Evolutionary conservation across 2,797 vertebrate species (phyloP).

Genomic region (Pantherophis alleghaniensis): DNA sequence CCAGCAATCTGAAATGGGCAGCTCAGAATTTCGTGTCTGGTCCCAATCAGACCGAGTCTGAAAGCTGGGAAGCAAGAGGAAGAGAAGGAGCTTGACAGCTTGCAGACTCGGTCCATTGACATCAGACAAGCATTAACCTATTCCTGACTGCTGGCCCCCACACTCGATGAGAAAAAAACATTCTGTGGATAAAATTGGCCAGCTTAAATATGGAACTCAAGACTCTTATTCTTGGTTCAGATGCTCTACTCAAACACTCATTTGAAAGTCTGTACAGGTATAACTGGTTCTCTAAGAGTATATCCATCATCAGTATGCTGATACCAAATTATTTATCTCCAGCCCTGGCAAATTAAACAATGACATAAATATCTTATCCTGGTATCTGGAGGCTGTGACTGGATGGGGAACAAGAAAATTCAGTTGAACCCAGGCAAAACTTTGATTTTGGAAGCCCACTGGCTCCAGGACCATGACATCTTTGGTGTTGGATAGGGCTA

Average conservation of each 20-base stretch:
- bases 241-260: neutral
- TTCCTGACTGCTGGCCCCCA: too few relatives aligned
- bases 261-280: neutral
- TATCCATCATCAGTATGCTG: neutral
- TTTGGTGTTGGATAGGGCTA: neutral
- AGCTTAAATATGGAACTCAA: neutral
- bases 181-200: neutral
- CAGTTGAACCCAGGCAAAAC: neutral
- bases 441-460: neutral
- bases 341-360: neutral
- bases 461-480: neutral
- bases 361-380: neutral
- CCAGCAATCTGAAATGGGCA: too few relatives aligned
- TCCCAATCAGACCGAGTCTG: too few relatives aligned
- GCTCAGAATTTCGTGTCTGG: too few relatives aligned
- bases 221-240: neutral
- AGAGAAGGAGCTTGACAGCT: too few relatives aligned
- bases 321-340: neutral
- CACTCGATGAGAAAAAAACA: neutral
- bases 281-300: neutral
- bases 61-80: too few relatives aligned
- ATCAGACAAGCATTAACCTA: too few relatives aligned
- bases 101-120: too few relatives aligned
- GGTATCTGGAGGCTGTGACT: neutral
- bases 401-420: neutral